Conservation (phyloP, 2,888 invertebrate genomes). For the Nomada lathburiana region DNA sequence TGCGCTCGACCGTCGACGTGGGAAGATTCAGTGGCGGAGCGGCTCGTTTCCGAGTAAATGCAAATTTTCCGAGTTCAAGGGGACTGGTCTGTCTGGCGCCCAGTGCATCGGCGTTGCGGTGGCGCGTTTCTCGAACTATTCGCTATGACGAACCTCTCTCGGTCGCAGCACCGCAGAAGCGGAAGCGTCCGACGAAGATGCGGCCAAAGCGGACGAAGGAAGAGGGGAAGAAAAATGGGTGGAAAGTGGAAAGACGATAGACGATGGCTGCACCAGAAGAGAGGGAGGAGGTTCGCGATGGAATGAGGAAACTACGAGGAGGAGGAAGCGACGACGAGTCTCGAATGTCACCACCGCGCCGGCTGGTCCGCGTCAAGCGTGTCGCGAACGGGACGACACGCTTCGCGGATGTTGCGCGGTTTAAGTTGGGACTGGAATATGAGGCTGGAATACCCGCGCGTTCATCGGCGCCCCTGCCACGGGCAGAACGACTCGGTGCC, state of each 20-base stretch:
- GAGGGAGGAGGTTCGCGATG: constrained; percentile 42
- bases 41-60: constrained; percentile 10
- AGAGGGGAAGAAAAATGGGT: neutral
- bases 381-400: constrained; percentile 77
- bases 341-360: constrained; percentile 73
- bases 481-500: constrained; percentile 5
- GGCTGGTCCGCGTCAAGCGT: constrained; percentile 74
- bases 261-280: neutral
- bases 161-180: constrained; percentile 4
- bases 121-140: constrained; percentile 16
- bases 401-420: constrained; percentile 71
- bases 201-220: neutral
- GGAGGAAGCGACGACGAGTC: constrained; percentile 69
- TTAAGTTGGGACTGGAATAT: constrained; percentile 59
- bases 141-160: constrained; percentile 24
- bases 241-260: neutral
- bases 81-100: neutral
- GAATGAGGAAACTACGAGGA: constrained; percentile 75
- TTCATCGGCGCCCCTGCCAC: constrained; percentile 30
- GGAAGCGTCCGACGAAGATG: neutral
- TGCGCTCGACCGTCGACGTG: neutral
- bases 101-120: constrained; percentile 9
- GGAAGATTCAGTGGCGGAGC: too few relatives aligned
- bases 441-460: constrained; percentile 37
- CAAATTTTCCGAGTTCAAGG: neutral